Base-by-base conservation (phyloP, 2,113 vertebrate genomes). In the Pyrgilauda ruficollis region DNA sequence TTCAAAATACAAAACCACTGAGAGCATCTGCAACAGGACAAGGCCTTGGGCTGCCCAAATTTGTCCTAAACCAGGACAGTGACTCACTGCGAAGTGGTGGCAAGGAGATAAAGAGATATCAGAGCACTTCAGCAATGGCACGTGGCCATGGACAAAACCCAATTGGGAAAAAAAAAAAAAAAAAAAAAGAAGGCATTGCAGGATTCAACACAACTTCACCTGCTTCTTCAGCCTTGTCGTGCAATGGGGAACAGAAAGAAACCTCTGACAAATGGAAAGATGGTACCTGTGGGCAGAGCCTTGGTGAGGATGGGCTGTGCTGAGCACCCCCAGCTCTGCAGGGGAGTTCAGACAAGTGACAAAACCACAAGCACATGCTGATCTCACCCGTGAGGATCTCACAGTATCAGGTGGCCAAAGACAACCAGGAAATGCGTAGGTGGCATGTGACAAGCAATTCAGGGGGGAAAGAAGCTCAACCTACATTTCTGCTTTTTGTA, bases 341-440 rank as follows among this genome's bases (percentile, higher is more conserved):
- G 7, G 1, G 24, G 39, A 26, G 39, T 13, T 90, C 9, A 80
- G 67, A 35, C 1, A 4, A 66, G 11, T 11, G 22, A 15, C 58
- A 59, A 90, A 95, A 52, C 89, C 94, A 95, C 94, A 44, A 62
- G 46, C 39, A 35, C 43, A 59, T 11, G 14, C 19, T 16, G 39
- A 77, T 55, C 72, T 62, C 49, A 17, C 5, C 56, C 39, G 9
- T 15, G 66, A 89, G 58, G 5, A 52, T 69, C 79, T 81, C 59
- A 80, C 39, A 30, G 13, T 13, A 52, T 4, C 13, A 27, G 43
- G 39, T 81, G 90, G 78, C 91, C 96, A 92, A 52, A 93, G 90
- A 55, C 10, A 92, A 55, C 64, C 39, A 75, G 83, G 93, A 97
- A 94, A 90, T 12, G 52, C 66, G 90, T 50, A 84, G 85, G 85